phyloP scores from a whole-genome alignment of 1,140 invertebrate species.

The Macrobrachium rosenbergii region DNA sequence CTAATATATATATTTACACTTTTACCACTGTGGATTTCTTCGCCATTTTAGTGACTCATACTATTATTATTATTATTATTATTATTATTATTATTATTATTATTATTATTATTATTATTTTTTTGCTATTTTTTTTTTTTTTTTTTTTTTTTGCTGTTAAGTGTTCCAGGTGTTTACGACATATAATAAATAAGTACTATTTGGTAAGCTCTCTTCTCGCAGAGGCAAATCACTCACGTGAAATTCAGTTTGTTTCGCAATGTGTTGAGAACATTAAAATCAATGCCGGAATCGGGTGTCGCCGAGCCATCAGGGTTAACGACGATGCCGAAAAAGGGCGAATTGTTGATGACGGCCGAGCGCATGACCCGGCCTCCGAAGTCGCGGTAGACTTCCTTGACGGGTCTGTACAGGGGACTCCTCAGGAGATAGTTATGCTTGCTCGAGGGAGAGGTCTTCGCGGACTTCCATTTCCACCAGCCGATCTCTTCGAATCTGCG shows the following conservation, averaged over 20 bases:
- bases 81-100: too few species aligned
- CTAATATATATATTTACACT: too few species aligned
- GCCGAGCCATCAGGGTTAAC: not conserved
- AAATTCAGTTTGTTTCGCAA: slow-evolving; percentile 32
- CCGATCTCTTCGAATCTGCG: slow-evolving; percentile 27
- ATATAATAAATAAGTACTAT: not conserved
- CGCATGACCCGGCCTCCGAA: slow-evolving; percentile 33
- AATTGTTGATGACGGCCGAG: slow-evolving; percentile 32
- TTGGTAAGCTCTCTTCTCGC: not conserved
- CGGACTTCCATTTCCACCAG: not conserved
- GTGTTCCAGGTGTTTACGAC: too few species aligned
- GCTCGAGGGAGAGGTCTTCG: not conserved
- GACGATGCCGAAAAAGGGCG: slow-evolving; percentile 34
- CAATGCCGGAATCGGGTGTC: slow-evolving; percentile 9
- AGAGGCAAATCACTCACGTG: slow-evolving; percentile 22
- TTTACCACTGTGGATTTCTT: too few species aligned
- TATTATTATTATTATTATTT: not conserved
- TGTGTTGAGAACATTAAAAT: slow-evolving; percentile 34
- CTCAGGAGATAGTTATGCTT: not conserved
- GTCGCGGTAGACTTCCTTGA: slow-evolving; percentile 27
- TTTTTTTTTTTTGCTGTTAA: too few species aligned
- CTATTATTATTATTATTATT: too few species aligned
- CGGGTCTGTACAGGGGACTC: not conserved
- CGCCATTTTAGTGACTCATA: too few species aligned
- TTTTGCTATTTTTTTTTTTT: too few species aligned